Percentiles rank a stretch among this genome's conserved stretches.
Conservation (phyloP, 2,797 vertebrate genomes). For the Merluccius polli region DNA sequence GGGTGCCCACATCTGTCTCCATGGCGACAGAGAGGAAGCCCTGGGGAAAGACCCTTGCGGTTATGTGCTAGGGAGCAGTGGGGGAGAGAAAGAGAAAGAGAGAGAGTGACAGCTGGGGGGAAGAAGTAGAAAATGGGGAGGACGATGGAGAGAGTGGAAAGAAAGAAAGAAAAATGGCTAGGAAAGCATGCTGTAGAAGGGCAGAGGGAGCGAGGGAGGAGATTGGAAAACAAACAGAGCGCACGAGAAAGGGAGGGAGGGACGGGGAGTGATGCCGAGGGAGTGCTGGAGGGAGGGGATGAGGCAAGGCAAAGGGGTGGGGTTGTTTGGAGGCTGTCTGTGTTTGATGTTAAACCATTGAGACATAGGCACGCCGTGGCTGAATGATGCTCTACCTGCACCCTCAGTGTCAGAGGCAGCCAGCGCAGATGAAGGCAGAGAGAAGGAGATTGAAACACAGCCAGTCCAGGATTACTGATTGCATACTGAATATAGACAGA, state of each 20-base stretch:
- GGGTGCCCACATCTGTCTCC: constrained; percentile 60
- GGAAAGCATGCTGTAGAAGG: not conserved
- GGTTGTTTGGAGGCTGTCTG: not conserved
- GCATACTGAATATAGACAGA: not conserved
- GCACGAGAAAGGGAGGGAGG: no score
- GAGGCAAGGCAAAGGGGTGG: no score
- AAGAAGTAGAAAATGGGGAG: not conserved
- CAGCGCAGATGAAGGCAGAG: not conserved
- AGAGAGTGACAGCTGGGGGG: not conserved
- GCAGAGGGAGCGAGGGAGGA: not conserved
- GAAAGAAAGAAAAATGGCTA: not conserved
- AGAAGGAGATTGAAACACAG: constrained; percentile 5
- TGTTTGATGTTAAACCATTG: not conserved
- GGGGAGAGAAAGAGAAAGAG: not conserved
- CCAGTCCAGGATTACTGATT: not conserved
- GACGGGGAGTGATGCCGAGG: not conserved
- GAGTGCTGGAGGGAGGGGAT: not conserved
- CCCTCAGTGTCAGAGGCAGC: not conserved
- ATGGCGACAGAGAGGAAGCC: constrained; percentile 69
- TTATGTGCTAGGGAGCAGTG: constrained; percentile 33
- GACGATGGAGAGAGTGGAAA: not conserved
- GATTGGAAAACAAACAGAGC: not conserved
- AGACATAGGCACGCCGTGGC: not conserved
- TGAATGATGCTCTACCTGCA: not conserved
- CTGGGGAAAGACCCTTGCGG: constrained; percentile 62